These are phyloP conservation scores for Trachelipus rathkii DNA, from an alignment of 1,140 invertebrate genomes.

Conservation along the genomic window DNA sequence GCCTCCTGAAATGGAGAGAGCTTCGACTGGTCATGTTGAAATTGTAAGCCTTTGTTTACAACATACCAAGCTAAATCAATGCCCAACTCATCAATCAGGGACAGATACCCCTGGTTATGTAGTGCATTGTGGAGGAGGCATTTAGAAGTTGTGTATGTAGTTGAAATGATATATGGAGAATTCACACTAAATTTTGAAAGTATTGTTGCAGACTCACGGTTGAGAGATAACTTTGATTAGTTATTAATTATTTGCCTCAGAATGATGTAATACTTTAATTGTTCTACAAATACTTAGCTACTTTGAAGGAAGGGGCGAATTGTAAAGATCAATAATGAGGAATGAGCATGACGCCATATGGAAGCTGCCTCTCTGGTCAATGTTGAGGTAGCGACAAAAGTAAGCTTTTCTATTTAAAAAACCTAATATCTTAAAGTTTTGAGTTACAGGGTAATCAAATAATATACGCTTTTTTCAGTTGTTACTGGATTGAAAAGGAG, in stretches of 20 bases:
- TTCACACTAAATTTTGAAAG: too few relatives aligned
- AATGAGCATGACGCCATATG: constrained; percentile 98
- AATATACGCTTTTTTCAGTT: constrained; percentile 55
- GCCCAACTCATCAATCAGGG: constrained; percentile 55
- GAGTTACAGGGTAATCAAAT: too few relatives aligned
- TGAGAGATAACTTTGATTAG: too few relatives aligned
- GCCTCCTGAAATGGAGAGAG: constrained; percentile 94
- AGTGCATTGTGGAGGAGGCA: constrained; percentile 97
- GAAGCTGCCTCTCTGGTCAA: constrained; percentile 96
- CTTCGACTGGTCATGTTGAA: constrained; percentile 87
- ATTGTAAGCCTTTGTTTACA: constrained; percentile 85
- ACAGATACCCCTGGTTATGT: constrained; percentile 98
- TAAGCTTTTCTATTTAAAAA: constrained; percentile 43
- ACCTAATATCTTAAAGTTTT: too few relatives aligned
- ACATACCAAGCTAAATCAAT: constrained; percentile 85
- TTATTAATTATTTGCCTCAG: too few relatives aligned
- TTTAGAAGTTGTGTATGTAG: constrained; percentile 73
- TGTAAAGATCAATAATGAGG: constrained; percentile 98
- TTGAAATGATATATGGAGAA: background rate
- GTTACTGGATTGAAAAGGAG: constrained; percentile 82
- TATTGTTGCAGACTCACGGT: too few relatives aligned
- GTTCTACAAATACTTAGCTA: constrained; percentile 54
- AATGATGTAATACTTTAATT: background rate
- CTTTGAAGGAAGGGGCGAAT: constrained; percentile 87
- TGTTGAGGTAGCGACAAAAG: constrained; percentile 85